These are phyloP conservation scores for Luperina testacea DNA, from an alignment of 2,888 invertebrate species.

Conservation along the genomic window DNA sequence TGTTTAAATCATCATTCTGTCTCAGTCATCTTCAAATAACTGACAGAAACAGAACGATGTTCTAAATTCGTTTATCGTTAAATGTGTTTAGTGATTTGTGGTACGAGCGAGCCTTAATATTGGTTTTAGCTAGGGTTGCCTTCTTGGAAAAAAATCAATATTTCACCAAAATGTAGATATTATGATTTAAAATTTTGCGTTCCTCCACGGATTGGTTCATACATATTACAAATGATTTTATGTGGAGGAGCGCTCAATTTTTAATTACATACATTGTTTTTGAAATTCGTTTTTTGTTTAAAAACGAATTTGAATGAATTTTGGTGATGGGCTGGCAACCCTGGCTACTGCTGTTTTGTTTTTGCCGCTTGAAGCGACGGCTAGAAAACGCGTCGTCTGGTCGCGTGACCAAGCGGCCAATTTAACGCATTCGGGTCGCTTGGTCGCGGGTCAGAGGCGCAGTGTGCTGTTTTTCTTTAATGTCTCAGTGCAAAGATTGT, in stretches of 20 bases:
- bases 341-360: conserved; percentile 20
- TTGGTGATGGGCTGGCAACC: conserved; percentile 4
- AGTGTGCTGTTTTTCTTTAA: neutral
- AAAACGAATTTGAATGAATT: too few relatives aligned
- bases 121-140: neutral
- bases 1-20: too few relatives aligned
- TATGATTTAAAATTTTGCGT: neutral
- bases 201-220: neutral
- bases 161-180: neutral
- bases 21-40: too few relatives aligned
- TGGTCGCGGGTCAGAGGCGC: conserved; percentile 24
- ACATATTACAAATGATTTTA: neutral
- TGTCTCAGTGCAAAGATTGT: neutral
- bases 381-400: conserved; percentile 14
- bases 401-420: conserved; percentile 21
- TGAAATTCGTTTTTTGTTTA: neutral
- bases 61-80: too few relatives aligned
- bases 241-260: too few relatives aligned
- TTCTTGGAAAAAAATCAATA: neutral
- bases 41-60: too few relatives aligned
- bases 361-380: conserved; percentile 25
- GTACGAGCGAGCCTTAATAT: neutral
- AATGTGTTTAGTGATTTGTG: neutral
- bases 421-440: conserved; percentile 36
- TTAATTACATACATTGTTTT: neutral